Evolutionary conservation across 2,888 invertebrate genomes (phyloP), one percentile per base, ranked within the genome.

Genomic region (Xestia sexstrigata): DNA sequence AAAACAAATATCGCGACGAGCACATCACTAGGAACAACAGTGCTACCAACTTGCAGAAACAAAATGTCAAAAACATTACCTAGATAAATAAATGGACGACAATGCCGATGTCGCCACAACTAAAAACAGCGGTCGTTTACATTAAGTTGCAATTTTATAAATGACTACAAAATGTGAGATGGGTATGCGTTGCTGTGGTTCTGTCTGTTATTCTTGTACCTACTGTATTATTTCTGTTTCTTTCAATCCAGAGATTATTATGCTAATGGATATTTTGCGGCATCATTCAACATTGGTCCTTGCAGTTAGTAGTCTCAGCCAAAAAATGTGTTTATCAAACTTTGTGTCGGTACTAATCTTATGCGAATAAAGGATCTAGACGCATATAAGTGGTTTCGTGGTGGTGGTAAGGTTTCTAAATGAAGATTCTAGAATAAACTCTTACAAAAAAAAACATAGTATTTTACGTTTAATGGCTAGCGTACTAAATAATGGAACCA

Each of bases 61-160:
- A 70, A 90, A 90, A 89, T 89, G 88, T 89, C 86, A 89, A 86
- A 88, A 88, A 88, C 87, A 89, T 90, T 88, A 89, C 78, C 80
- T 69, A 79, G 39, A 73, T 83, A 81, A 86, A 87, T 86, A 87
- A 87, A 89, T 87, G 88, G 86, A 78, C 83, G 79, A 84, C 87
- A 90, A 89, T 88, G 87, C 85, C 72, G 81, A 90, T 88, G 87
- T 87, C 72, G 82, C 83, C 86, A 83, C 84, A 81, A 85, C 81
- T 85, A 89, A 90, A 91, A 92, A 87, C 85, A 78, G 74, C 80
- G 85, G 88, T 90, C 90, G 87, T 93, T 93, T 93, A 93, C 93
- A 93, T 94, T 92, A 91, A 93, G 93, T 93, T 92, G 91, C 92
- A 91, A 93, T 93, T 93, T 93, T 90, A 90, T 91, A 92, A 92